phyloP scores from a whole-genome alignment of 2,113 vertebrate genomes.

The Zeus faber region DNA sequence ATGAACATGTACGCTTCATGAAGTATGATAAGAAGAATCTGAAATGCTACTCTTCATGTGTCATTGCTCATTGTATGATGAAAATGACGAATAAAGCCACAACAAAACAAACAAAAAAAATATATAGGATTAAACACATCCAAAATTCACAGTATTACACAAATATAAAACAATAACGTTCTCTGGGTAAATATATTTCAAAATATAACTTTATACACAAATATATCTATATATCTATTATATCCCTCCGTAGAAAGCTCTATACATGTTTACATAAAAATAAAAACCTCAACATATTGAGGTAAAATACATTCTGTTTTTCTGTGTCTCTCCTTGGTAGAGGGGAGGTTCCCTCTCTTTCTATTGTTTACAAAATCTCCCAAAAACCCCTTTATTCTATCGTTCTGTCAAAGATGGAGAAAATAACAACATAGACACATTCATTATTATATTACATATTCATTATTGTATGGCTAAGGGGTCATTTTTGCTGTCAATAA shows the following conservation, averaged over 20 bases:
- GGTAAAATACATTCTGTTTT: conserved; percentile 61
- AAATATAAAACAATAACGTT: conserved; percentile 59
- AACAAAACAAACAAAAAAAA: conserved; percentile 7
- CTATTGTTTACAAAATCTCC: no score
- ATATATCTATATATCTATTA: conserved; percentile 63
- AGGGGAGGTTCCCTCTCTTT: no score
- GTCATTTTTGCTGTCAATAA: conserved; percentile 23
- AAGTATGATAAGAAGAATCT: no score
- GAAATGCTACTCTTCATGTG: no score
- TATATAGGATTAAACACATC: conserved; percentile 28
- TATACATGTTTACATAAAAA: conserved; percentile 69
- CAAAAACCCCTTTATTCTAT: background rate
- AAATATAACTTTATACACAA: conserved; percentile 78
- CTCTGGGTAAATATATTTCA: conserved; percentile 69
- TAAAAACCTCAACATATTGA: conserved; percentile 41
- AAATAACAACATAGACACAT: conserved; percentile 51
- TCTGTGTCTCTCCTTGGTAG: conserved; percentile 15
- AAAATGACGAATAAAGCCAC: conserved; percentile 3
- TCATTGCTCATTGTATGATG: background rate
- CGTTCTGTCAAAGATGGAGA: background rate
- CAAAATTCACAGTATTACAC: conserved; percentile 72
- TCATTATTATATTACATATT: no score
- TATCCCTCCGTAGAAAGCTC: conserved; percentile 66
- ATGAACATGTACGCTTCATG: no score
- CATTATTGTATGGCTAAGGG: conserved; percentile 45